Evolutionary conservation across 1,140 invertebrate genomes (phyloP).

Genomic region (Apocrypta bakeri): DNA sequence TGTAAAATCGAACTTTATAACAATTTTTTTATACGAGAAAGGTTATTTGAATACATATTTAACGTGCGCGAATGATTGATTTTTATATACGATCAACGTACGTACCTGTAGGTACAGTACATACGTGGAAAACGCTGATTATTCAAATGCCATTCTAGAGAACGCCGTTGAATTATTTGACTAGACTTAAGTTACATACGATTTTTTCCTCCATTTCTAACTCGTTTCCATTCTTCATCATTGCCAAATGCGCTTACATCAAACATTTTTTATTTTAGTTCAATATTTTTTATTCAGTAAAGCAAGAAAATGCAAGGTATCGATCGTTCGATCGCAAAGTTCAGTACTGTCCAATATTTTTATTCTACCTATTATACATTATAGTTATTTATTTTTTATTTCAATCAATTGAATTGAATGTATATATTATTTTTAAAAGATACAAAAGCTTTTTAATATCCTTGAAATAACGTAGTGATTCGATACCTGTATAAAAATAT

Average conservation of each 20-base stretch:
- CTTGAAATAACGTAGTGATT: conserved; percentile 23
- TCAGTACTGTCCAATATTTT: neutral
- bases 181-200: conserved; percentile 18
- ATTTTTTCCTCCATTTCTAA: neutral
- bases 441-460: neutral
- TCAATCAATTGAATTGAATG: neutral
- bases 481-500: conserved; percentile 11
- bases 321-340: neutral
- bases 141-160: conserved; percentile 11
- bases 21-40: conserved; percentile 6
- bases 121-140: neutral
- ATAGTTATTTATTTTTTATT: neutral
- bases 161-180: conserved; percentile 23
- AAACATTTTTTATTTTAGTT: neutral
- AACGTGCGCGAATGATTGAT: neutral
- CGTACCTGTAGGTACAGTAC: too few relatives aligned
- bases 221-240: neutral
- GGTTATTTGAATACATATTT: neutral
- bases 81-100: conserved; percentile 9
- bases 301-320: conserved; percentile 3
- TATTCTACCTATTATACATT: neutral
- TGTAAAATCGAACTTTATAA: conserved; percentile 40
- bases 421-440: neutral
- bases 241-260: neutral
- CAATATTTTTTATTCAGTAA: neutral